A percentile compares a stretch with the other conserved stretches of the same genome.
Conservation (phyloP, 2,797 vertebrate genomes). For the Eptatretus atami region DNA sequence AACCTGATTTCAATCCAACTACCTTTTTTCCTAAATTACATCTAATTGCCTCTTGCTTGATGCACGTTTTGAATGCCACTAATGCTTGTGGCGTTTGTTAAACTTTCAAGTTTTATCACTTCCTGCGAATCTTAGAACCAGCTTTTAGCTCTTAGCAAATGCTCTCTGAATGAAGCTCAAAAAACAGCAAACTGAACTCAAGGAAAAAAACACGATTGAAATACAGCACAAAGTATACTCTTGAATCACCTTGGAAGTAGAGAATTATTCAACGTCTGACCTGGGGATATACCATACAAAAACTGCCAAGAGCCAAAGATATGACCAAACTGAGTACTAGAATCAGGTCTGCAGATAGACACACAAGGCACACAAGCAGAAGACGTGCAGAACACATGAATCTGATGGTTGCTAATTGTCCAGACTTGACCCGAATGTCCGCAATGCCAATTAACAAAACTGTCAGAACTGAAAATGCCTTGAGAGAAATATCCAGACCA, state of each 20-base stretch:
- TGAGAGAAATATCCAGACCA: too few species aligned
- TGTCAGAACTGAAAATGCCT: constrained; percentile 28
- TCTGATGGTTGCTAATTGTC: too few species aligned
- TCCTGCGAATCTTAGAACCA: constrained; percentile 19
- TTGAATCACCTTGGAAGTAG: constrained; percentile 36
- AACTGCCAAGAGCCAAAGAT: too few species aligned
- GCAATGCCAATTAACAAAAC: constrained; percentile 15
- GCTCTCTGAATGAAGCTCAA: constrained; percentile 21
- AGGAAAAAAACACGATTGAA: constrained; percentile 26
- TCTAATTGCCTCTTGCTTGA: constrained; percentile 3
- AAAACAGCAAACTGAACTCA: constrained; percentile 20
- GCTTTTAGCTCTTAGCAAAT: constrained; percentile 28
- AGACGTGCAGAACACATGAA: too few species aligned
- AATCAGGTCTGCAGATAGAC: too few species aligned
- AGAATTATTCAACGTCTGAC: neutral
- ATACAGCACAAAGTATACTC: constrained; percentile 27
- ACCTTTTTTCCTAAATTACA: too few species aligned
- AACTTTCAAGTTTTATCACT: neutral
- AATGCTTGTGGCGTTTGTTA: constrained; percentile 5
- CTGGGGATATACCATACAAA: neutral
- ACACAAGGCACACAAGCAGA: too few species aligned
- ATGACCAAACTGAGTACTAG: too few species aligned
- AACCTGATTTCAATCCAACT: too few species aligned
- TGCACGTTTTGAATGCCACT: accelerated
- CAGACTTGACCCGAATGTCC: constrained; percentile 48